A percentile compares a stretch with the other conserved stretches of the same genome.
Evolutionary conservation across 1,140 invertebrate species (phyloP).

Genomic region (Hyposmocoma kahamanoa): DNA sequence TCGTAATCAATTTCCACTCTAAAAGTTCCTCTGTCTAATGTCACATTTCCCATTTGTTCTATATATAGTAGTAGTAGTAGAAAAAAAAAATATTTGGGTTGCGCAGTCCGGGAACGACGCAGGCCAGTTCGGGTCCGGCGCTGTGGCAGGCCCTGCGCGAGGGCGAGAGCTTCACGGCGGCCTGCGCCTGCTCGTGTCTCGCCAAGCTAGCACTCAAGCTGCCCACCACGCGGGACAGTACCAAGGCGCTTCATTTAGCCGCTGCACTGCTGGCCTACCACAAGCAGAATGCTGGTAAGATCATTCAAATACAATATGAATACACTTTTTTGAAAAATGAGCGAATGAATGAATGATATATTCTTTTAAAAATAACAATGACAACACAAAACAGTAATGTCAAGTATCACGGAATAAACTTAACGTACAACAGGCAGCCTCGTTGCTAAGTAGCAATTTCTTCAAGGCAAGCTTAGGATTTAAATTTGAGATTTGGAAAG

Average conservation of each 20-base stretch:
- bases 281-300: slow-evolving; percentile 74
- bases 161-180: slow-evolving; percentile 97
- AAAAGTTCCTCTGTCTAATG: slow-evolving; percentile 1
- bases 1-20: slow-evolving; percentile 3
- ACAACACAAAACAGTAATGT: no score
- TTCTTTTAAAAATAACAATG: no score
- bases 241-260: slow-evolving; percentile 76
- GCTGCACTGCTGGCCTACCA: slow-evolving; percentile 84
- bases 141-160: slow-evolving; percentile 84
- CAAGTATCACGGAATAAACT: no score
- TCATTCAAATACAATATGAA: no score
- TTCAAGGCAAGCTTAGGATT: no score
- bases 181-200: slow-evolving; percentile 91
- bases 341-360: no score
- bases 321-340: no score
- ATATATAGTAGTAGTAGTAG: slow-evolving; percentile 1
- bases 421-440: no score
- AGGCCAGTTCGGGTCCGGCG: slow-evolving; percentile 71
- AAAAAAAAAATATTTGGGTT: no score
- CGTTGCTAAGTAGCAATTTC: no score
- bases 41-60: slow-evolving; percentile 2
- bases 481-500: no score
- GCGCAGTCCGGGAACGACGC: slow-evolving; percentile 2
- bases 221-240: slow-evolving; percentile 69
- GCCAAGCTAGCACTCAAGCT: slow-evolving; percentile 90